Evolutionary conservation across 2,888 invertebrate genomes (phyloP).

Genomic region (Synergus umbraculus): DNA sequence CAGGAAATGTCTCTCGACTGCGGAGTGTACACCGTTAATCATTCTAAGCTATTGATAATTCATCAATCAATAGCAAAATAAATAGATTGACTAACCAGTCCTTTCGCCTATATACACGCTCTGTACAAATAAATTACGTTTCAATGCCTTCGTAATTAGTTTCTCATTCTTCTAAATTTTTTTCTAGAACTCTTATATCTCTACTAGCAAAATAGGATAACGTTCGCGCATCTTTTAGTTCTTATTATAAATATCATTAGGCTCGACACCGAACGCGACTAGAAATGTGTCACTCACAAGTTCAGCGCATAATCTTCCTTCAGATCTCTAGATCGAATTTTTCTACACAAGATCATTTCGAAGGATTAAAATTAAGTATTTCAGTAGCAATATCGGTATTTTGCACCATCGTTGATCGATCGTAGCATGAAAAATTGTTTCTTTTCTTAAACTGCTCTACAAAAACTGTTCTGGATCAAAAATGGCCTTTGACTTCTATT

Average conservation of each 20-base stretch:
- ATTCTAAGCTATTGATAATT: conserved; percentile 17
- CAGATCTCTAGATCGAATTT: not conserved
- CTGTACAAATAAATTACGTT: conserved; percentile 35
- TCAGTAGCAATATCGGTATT: not conserved
- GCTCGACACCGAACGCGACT: conserved; percentile 32
- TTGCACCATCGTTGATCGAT: conserved; percentile 34
- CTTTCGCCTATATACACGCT: conserved; percentile 33
- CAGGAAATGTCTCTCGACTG: conserved; percentile 25
- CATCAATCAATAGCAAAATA: conserved; percentile 35
- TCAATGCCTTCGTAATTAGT: conserved; percentile 5
- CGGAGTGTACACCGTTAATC: conserved; percentile 30
- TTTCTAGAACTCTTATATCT: conserved; percentile 13
- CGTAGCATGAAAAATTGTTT: not conserved
- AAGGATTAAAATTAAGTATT: conserved; percentile 12
- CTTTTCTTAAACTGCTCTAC: not conserved
- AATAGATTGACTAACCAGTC: conserved; percentile 26
- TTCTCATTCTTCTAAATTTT: conserved; percentile 22
- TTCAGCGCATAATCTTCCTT: conserved; percentile 4
- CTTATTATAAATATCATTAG: conserved; percentile 15
- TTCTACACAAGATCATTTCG: not conserved
- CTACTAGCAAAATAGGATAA: conserved; percentile 39
- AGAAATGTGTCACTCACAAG: not conserved
- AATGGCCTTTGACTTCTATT: not conserved
- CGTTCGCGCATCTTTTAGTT: conserved; percentile 19
- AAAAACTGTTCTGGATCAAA: not conserved